Conservation (phyloP, 2,888 invertebrate species). For the Ochlodes sylvanus region DNA sequence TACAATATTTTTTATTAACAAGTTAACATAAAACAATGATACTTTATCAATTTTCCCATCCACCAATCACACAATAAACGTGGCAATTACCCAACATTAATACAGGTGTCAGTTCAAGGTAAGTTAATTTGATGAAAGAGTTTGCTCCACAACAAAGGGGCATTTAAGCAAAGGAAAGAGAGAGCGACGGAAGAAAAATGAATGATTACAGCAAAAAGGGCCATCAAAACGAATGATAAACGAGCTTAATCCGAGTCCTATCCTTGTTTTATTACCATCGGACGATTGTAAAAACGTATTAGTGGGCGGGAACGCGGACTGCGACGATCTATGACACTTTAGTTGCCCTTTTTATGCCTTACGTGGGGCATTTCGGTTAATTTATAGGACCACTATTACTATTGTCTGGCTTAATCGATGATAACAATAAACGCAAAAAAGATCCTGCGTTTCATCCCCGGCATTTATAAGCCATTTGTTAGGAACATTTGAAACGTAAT, state of each 20-base stretch:
- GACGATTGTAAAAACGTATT: constrained; percentile 84
- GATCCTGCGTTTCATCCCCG: constrained; percentile 3
- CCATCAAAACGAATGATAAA: constrained; percentile 85
- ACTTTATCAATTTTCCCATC: neutral
- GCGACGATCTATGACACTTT: constrained; percentile 71
- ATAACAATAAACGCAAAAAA: constrained; percentile 38
- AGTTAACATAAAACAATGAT: too few species aligned
- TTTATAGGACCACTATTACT: constrained; percentile 67
- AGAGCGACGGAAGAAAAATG: constrained; percentile 84
- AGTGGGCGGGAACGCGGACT: constrained; percentile 61
- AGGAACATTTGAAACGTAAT: constrained; percentile 1
- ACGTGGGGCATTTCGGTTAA: constrained; percentile 62
- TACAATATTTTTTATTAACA: too few species aligned
- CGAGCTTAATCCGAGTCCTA: constrained; percentile 81
- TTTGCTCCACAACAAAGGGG: constrained; percentile 68
- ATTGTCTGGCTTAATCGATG: constrained; percentile 40
- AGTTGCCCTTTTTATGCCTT: constrained; percentile 73
- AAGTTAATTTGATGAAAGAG: constrained; percentile 72
- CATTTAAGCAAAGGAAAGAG: constrained; percentile 80
- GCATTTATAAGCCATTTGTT: constrained; percentile 10
- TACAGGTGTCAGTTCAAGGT: constrained; percentile 45
- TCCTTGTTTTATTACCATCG: constrained; percentile 82
- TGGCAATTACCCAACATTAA: constrained; percentile 15
- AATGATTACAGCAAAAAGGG: constrained; percentile 84
- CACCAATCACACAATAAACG: neutral